Evolutionary conservation across 2,797 vertebrate genomes (phyloP).

Genomic region (Anabas testudineus): DNA sequence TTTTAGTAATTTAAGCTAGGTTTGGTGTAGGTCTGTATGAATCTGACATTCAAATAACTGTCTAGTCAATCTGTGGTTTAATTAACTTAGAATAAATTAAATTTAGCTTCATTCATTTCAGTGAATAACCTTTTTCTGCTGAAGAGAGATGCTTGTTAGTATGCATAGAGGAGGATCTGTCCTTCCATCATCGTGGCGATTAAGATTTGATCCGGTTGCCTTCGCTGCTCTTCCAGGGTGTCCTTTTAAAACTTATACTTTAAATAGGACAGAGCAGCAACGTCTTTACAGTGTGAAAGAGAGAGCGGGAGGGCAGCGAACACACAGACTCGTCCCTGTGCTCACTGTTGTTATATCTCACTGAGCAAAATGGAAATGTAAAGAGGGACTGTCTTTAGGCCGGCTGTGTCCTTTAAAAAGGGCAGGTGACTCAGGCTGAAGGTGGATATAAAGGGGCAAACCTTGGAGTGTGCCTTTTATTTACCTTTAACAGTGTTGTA

Average conservation of each 20-base stretch:
- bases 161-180: slow-evolving; percentile 43
- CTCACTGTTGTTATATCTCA: slow-evolving; percentile 14
- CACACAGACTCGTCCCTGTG: slow-evolving; percentile 4
- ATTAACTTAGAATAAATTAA: neutral
- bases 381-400: slow-evolving; percentile 39
- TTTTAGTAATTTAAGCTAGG: neutral
- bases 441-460: slow-evolving; percentile 26
- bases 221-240: slow-evolving; percentile 46
- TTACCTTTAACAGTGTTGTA: neutral
- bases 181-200: slow-evolving; percentile 48
- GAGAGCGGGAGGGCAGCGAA: slow-evolving; percentile 1
- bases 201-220: slow-evolving; percentile 60
- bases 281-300: slow-evolving; percentile 23
- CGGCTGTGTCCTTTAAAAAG: slow-evolving; percentile 53
- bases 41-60: slow-evolving; percentile 12
- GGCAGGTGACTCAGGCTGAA: slow-evolving; percentile 47
- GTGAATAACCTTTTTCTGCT: slow-evolving; percentile 30
- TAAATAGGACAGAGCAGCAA: slow-evolving; percentile 4
- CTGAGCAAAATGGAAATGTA: slow-evolving; percentile 50
- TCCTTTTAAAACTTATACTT: slow-evolving; percentile 58
- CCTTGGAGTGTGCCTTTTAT: neutral
- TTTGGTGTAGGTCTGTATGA: neutral
- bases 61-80: neutral
- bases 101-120: slow-evolving; percentile 22
- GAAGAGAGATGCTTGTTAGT: slow-evolving; percentile 31